Evolutionary conservation across 2,113 vertebrate genomes (phyloP), one percentile per base, ranked within the genome.

Genomic region (Myocastor coypus): DNA sequence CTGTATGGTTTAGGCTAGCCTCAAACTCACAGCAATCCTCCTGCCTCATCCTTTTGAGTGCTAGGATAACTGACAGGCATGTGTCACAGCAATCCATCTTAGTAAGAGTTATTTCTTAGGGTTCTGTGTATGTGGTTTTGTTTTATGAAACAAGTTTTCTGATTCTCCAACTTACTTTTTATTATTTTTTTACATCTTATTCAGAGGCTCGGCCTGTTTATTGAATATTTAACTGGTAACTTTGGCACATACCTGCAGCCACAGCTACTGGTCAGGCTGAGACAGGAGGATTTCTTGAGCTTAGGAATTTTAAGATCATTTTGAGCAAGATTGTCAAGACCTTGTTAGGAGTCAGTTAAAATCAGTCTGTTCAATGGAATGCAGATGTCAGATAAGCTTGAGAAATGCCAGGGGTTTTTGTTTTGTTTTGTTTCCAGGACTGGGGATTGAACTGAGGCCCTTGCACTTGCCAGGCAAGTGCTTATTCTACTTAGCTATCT

Each of bases 341-440:
- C 57, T n/a, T 68, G 0, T 71, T 92, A 77, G 88, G 59, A 64
- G 69, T 87, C n/a, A 57, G 1, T 66, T 69, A 94, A 73, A 64
- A 22, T 57, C 19, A 16, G 0, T 71, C 37, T 88, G 10, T 64
- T 64, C 92, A 87, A 50, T 26, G 69, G 46, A 92, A 37, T 87
- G 75, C n/a, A 87, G 34, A 89, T 82, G 34, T 78, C 40, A 91
- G 69, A 34, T 83, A 80, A 86, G 75, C 50, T 85, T 94, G 59
- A 92, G 24, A 80, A 92, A 71, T 69, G 52, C 59, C 88, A 52
- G 34, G 14, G n/a, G n/a, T n/a, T n/a, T n/a, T n/a, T n/a, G n/a
- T n/a, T n/a, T n/a, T n/a, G n/a, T n/a, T n/a, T n/a, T n/a, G n/a
- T n/a, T n/a, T n/a, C n/a, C n/a, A n/a, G n/a, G n/a, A n/a, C n/a